Evolutionary conservation across 2,797 vertebrate genomes (phyloP), one percentile per base, ranked within the genome.

Genomic region (Ambastaia sidthimunki): DNA sequence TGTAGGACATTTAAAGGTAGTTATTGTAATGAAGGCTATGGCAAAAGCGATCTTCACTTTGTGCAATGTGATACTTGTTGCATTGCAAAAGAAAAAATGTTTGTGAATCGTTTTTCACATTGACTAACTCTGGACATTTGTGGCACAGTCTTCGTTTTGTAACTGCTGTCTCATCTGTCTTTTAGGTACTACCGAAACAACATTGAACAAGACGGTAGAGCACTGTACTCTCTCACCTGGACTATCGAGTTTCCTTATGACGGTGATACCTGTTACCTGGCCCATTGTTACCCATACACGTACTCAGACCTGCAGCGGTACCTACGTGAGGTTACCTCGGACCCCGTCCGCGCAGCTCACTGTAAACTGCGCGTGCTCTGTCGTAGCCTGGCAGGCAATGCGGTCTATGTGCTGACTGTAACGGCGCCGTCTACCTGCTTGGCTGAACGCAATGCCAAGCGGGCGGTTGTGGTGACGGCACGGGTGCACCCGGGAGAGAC

Each of bases 211-310:
- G 91, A 93, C 2, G 84, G 80, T 0, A 28, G 83, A 60, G 13
- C 80, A 0, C n/a, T 91, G 0, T 95, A 95, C 88, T 91, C 91
- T 0, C 95, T 99, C 60, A 97, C 96, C 1, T 99, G 98, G 97
- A 95, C 93, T 0, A 25, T 91, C 7, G 89, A 89, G 87, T 98
- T 99, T 85, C 96, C 96, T 0, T 88, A 95, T 0, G 92, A 95
- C 3, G 54, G 89, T 0, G 97, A 99, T 90, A 97, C 94, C 1
- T 99, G 97, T 84, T 99, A 95, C 89, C 91, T 98, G 0, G 95
- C 98, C 37, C 94, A 97, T 85, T 95, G 94, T 86, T 99, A 98
- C 89, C 97, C 97, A 0, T 98, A 98, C 86, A 98, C 97, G 2
- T 98, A 97, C 83, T 94, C 96, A 0, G 94, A 94, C 23, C 91